These are phyloP conservation scores for Aphrocallistes beatrix DNA, from an alignment of 37 sponge, comb jelly and placozoan genomes.

Conservation along the genomic window DNA sequence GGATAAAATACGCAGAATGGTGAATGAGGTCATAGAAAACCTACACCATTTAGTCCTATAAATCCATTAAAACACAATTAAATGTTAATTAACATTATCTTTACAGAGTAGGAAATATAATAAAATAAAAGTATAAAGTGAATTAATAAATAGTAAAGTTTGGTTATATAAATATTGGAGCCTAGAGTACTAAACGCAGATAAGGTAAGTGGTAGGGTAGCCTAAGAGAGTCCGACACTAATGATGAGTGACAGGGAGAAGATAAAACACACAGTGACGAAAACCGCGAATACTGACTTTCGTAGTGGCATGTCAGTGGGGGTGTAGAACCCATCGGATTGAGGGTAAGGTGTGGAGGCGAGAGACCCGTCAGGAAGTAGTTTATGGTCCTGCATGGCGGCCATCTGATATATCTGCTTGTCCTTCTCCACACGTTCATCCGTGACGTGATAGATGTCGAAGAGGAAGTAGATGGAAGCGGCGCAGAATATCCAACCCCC, in stretches of 20 bases:
- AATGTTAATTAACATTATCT: background rate
- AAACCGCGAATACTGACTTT: background rate
- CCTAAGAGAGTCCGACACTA: background rate
- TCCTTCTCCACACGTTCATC: background rate
- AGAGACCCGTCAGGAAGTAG: background rate
- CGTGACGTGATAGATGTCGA: slow-evolving; percentile 15
- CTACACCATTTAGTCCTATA: too few relatives aligned
- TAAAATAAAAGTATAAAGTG: background rate
- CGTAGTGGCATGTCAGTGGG: background rate
- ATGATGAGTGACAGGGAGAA: background rate
- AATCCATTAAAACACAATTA: background rate
- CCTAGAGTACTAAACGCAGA: background rate
- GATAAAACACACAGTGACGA: background rate
- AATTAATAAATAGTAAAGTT: background rate
- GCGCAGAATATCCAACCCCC: background rate
- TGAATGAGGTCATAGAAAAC: too few relatives aligned
- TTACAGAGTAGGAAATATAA: background rate
- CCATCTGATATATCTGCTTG: slow-evolving; percentile 15
- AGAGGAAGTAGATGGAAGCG: background rate
- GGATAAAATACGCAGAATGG: too few relatives aligned
- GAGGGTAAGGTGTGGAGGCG: background rate
- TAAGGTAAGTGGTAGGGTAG: background rate
- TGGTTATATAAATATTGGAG: background rate
- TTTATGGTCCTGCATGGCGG: slow-evolving; percentile 6
- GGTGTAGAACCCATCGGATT: background rate